Evolutionary conservation across 2,113 vertebrate genomes (phyloP).

Genomic region (Athene cunicularia): DNA sequence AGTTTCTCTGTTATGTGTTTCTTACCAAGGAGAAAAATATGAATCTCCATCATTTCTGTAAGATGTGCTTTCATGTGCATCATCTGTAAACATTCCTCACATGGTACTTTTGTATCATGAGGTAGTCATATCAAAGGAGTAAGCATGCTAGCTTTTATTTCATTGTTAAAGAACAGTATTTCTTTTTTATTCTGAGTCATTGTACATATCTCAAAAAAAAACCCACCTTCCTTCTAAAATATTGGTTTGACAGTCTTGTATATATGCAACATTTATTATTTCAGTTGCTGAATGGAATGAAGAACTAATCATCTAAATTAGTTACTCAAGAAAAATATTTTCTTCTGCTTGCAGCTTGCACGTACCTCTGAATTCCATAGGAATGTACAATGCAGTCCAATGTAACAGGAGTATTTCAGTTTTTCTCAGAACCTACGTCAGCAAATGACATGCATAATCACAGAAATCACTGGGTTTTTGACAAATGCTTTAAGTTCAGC

Average conservation of each 20-base stretch:
- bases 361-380: not conserved
- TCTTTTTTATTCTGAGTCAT: not conserved
- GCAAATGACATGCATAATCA: not conserved
- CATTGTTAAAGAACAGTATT: not conserved
- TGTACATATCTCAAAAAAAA: not conserved
- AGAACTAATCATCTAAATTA: not conserved
- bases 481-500: not conserved
- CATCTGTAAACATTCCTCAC: not conserved
- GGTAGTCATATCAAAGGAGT: not conserved
- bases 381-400: not conserved
- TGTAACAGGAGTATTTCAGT: not conserved
- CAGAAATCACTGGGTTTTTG: not conserved
- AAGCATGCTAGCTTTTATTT: not conserved
- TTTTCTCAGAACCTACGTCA: not conserved
- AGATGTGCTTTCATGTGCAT: not conserved
- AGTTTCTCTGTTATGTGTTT: not conserved
- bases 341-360: not conserved
- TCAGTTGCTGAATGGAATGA: not conserved
- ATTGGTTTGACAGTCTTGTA: not conserved
- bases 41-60: not conserved
- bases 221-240: not conserved
- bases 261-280: not conserved
- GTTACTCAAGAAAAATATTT: not conserved
- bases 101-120: not conserved
- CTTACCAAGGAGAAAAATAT: not conserved